A percentile compares a stretch with the other conserved stretches of the same genome.
phyloP scores from a whole-genome alignment of 2,797 vertebrate genomes.

The Eulemur albifrons region DNA sequence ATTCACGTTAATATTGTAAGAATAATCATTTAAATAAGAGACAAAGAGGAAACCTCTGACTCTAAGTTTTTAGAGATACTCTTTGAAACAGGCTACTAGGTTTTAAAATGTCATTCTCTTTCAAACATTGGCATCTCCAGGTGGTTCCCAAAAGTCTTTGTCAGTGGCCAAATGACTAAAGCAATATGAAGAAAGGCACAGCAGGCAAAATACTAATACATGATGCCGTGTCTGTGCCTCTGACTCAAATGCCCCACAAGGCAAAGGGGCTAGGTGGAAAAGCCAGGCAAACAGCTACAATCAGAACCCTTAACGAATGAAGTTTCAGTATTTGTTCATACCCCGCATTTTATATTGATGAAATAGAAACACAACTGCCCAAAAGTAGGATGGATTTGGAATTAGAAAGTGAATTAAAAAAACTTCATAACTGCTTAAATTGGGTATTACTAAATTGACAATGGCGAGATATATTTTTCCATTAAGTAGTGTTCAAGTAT shows the following conservation, averaged over 20 bases:
- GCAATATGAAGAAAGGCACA: not conserved
- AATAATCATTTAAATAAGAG: not conserved
- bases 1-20: not conserved
- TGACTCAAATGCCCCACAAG: not conserved
- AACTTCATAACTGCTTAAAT: not conserved
- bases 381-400: constrained; percentile 17
- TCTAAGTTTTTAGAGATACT: not conserved
- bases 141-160: not conserved
- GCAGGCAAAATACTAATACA: not conserved
- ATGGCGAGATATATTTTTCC: not conserved
- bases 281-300: not conserved
- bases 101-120: constrained; percentile 19
- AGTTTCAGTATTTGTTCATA: not conserved
- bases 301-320: not conserved
- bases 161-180: not conserved
- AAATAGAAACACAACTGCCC: constrained; percentile 23
- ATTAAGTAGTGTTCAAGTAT: constrained; percentile 36
- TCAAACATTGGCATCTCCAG: not conserved
- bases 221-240: not conserved
- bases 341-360: not conserved
- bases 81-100: not conserved
- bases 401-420: constrained; percentile 50
- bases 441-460: constrained; percentile 23
- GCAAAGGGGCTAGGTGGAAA: not conserved
- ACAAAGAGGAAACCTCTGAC: not conserved